Evolutionary conservation across 2,888 invertebrate genomes (phyloP).

Genomic region (Mesoligia furuncula): DNA sequence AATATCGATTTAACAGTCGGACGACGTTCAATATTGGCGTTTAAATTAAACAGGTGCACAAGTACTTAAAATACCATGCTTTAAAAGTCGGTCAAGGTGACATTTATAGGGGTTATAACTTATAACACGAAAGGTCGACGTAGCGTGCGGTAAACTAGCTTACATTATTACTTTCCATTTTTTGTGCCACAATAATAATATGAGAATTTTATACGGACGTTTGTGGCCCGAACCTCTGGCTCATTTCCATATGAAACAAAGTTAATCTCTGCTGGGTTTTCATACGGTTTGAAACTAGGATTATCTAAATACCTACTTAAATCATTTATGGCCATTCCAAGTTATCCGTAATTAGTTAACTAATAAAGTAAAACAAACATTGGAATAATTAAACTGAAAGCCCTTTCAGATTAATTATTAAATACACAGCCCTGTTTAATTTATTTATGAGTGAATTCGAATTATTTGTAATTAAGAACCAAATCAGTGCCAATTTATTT

Average conservation of each 20-base stretch:
- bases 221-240: conserved; percentile 14
- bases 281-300: conserved; percentile 25
- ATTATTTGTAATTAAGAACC: neutral
- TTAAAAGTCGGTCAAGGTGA: conserved; percentile 71
- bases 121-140: conserved; percentile 64
- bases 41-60: conserved; percentile 42
- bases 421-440: neutral
- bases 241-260: conserved; percentile 47
- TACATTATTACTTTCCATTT: conserved; percentile 53
- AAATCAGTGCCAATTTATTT: neutral
- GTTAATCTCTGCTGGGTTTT: conserved; percentile 23
- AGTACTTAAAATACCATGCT: conserved; percentile 23
- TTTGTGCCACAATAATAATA: conserved; percentile 46
- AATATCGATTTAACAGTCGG: conserved; percentile 45
- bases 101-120: conserved; percentile 66
- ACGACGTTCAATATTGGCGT: conserved; percentile 14
- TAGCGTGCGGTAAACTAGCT: conserved; percentile 61
- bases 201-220: conserved; percentile 32
- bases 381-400: conserved; percentile 19
- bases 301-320: conserved; percentile 7
- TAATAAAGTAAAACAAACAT: neutral
- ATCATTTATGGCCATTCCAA: conserved; percentile 15
- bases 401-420: no score
- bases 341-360: conserved; percentile 17
- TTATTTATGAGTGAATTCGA: neutral